A percentile compares a stretch with the other conserved stretches of the same genome.
phyloP scores from a whole-genome alignment of 1,140 invertebrate genomes.

The Tetragnatha versicolor region DNA sequence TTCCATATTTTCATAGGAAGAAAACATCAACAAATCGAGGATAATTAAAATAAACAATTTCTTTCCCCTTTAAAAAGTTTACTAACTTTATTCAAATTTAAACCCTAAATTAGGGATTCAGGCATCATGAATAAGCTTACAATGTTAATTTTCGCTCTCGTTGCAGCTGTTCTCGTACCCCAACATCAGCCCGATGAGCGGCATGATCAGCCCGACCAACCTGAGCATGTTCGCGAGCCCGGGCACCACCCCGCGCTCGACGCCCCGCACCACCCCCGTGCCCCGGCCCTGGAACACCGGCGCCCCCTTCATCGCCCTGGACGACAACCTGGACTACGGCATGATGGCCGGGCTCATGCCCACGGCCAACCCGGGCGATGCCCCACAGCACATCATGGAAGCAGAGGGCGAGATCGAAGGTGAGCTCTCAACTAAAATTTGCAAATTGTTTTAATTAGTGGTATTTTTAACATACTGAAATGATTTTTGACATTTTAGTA shows the following conservation, averaged over 20 bases:
- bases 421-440: not conserved
- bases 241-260: slow-evolving; percentile 75
- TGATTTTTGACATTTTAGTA: too few relatives aligned
- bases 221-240: slow-evolving; percentile 86
- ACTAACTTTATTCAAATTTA: too few relatives aligned
- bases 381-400: slow-evolving; percentile 73
- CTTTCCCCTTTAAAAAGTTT: too few relatives aligned
- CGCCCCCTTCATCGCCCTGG: slow-evolving; percentile 81
- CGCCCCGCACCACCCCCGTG: slow-evolving; percentile 70
- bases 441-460: not conserved
- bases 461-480: not conserved
- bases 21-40: too few relatives aligned
- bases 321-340: slow-evolving; percentile 86
- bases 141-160: too few relatives aligned
- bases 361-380: slow-evolving; percentile 68
- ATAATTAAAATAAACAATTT: too few relatives aligned
- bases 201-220: slow-evolving; percentile 89
- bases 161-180: slow-evolving; percentile 56
- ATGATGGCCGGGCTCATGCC: slow-evolving; percentile 81
- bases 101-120: too few relatives aligned
- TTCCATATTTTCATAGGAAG: too few relatives aligned
- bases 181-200: slow-evolving; percentile 65
- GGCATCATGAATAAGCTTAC: too few relatives aligned
- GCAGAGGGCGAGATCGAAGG: slow-evolving; percentile 68
- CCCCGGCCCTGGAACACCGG: slow-evolving; percentile 85